Conservation (phyloP, 2,113 vertebrate genomes). For the Motacilla alba region DNA sequence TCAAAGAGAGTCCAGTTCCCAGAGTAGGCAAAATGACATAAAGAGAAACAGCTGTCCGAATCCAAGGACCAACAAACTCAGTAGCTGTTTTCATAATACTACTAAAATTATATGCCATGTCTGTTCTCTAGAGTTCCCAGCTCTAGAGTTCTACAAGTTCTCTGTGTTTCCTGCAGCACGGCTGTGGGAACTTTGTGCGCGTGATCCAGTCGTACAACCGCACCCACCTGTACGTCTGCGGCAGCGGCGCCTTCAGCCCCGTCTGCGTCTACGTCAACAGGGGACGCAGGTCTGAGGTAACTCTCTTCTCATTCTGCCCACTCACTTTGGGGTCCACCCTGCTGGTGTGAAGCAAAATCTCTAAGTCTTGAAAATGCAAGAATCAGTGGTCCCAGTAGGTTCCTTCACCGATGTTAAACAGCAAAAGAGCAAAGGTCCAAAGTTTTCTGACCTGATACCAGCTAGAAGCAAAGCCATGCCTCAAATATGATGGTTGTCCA, state of each 20-base stretch:
- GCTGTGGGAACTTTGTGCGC: slow-evolving; percentile 94
- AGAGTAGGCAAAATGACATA: neutral
- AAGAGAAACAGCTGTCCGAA: neutral
- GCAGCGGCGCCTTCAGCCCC: slow-evolving; percentile 94
- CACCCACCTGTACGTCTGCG: slow-evolving; percentile 93
- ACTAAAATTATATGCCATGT: neutral
- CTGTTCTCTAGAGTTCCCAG: neutral
- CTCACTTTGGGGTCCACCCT: neutral
- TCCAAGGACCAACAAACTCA: neutral
- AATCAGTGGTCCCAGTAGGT: neutral
- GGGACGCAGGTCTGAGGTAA: slow-evolving; percentile 92
- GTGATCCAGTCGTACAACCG: slow-evolving; percentile 94
- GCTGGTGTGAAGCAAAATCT: neutral
- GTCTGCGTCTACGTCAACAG: slow-evolving; percentile 92
- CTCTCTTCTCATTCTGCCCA: neutral
- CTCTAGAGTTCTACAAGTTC: neutral
- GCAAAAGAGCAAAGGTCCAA: neutral
- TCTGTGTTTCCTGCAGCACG: slow-evolving; percentile 76
- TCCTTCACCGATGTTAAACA: rapidly evolving
- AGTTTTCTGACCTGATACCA: neutral
- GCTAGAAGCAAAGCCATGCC: neutral
- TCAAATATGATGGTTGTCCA: neutral
- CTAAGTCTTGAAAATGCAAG: neutral
- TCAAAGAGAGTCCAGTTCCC: neutral
- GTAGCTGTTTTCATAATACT: neutral